Evolutionary conservation across 1,140 invertebrate genomes (phyloP).

Genomic region (Drosophila sturtevanti): DNA sequence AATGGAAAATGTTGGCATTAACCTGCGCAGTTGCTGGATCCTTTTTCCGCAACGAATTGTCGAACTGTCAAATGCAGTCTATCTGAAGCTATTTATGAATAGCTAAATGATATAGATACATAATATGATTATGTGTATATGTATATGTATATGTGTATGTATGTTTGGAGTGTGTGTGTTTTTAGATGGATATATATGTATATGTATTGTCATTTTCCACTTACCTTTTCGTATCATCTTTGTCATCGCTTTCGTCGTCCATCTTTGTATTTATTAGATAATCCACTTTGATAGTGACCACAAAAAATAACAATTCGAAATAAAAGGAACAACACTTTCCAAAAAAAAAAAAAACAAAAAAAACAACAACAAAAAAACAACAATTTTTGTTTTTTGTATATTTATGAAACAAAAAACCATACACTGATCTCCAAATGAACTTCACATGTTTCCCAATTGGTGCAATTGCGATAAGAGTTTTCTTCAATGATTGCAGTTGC

Average conservation of each 20-base stretch:
- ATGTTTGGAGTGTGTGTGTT: slow-evolving; percentile 8
- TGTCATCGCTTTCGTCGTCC: slow-evolving; percentile 88
- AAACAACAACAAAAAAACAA: background rate
- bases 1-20: slow-evolving; percentile 21
- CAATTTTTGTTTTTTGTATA: background rate
- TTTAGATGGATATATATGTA: background rate
- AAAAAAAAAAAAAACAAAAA: background rate
- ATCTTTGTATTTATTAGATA: slow-evolving; percentile 80
- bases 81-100: slow-evolving; percentile 42
- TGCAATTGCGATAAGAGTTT: background rate
- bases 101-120: slow-evolving; percentile 15
- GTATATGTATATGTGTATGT: background rate
- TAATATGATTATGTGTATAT: background rate
- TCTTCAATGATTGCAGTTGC: background rate
- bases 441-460: background rate
- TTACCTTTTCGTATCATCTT: slow-evolving; percentile 88
- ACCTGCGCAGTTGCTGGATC: slow-evolving; percentile 7
- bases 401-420: background rate
- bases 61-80: slow-evolving; percentile 61
- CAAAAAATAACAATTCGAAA: slow-evolving; percentile 18
- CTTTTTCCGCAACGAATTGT: slow-evolving; percentile 25
- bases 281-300: slow-evolving; percentile 47
- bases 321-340: background rate
- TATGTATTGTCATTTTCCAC: slow-evolving; percentile 10
- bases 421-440: background rate